phyloP scores from a whole-genome alignment of 2,888 invertebrate species.

The Petrolisthes cinctipes region DNA sequence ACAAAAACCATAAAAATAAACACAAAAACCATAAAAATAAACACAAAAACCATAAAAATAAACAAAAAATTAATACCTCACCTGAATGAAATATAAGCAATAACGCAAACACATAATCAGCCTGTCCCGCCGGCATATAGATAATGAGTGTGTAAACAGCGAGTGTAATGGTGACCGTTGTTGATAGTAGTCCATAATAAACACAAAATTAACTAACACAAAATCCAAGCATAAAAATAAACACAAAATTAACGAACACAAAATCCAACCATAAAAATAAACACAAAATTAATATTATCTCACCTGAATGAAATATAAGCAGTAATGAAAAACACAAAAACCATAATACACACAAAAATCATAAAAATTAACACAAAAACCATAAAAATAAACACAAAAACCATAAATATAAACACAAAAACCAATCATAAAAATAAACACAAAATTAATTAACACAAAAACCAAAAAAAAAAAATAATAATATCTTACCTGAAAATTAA shows the following conservation, averaged over 20 bases:
- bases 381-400: no score
- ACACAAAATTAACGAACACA: slow-evolving; percentile 22
- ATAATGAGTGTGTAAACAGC: slow-evolving; percentile 25
- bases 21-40: neutral
- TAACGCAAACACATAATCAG: slow-evolving; percentile 44
- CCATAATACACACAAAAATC: neutral
- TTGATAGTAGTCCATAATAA: slow-evolving; percentile 10
- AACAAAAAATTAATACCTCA: neutral
- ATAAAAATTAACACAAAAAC: neutral
- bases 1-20: no score
- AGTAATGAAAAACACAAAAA: slow-evolving; percentile 39
- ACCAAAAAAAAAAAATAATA: no score
- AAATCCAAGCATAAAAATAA: neutral
- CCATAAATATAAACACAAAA: no score
- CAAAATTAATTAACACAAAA: neutral
- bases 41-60: neutral
- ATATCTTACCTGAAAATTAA: slow-evolving; percentile 35
- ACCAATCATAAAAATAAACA: no score
- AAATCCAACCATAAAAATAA: slow-evolving; percentile 21
- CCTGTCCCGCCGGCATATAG: neutral
- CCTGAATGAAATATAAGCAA: slow-evolving; percentile 43
- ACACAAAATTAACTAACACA: no score
- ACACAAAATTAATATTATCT: neutral
- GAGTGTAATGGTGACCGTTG: slow-evolving; percentile 22
- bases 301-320: slow-evolving; percentile 44